Conservation (phyloP, 1,140 invertebrate species). For the Leptestheria dahalacensis region DNA sequence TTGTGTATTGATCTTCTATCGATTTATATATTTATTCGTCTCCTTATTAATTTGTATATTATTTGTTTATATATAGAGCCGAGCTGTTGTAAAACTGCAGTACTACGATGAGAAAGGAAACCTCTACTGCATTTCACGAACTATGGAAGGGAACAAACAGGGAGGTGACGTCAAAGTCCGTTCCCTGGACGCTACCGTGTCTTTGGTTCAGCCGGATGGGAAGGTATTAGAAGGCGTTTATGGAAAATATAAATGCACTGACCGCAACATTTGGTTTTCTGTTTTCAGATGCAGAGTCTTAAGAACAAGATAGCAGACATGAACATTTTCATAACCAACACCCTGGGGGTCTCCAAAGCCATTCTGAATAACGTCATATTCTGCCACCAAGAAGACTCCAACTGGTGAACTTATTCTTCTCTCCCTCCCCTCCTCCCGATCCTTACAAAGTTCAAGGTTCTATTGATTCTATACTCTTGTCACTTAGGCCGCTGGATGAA, state of each 20-base stretch:
- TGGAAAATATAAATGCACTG: background rate
- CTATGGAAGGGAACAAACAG: constrained; percentile 41
- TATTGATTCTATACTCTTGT: constrained; percentile 7
- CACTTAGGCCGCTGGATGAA: constrained; percentile 70
- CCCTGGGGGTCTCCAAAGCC: constrained; percentile 78
- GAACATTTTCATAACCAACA: constrained; percentile 42
- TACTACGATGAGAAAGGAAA: constrained; percentile 1
- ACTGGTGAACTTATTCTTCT: constrained; percentile 44
- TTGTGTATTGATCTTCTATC: background rate
- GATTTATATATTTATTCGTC: constrained; percentile 3
- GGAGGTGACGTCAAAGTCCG: constrained; percentile 40
- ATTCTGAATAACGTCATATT: constrained; percentile 93
- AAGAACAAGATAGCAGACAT: constrained; percentile 55
- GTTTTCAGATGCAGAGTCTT: constrained; percentile 26
- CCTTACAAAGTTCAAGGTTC: constrained; percentile 1
- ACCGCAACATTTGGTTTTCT: background rate
- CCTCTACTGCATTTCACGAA: background rate
- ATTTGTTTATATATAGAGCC: background rate
- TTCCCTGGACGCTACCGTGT: constrained; percentile 52
- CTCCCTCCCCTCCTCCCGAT: too few species aligned
- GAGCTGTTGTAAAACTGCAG: background rate
- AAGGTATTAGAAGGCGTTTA: constrained; percentile 2
- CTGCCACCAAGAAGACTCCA: constrained; percentile 96
- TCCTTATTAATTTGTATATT: background rate
- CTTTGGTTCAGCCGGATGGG: constrained; percentile 28